A percentile compares a stretch with the other conserved stretches of the same genome.
These are phyloP conservation scores for Chaenodraco wilsoni DNA, from an alignment of 2,797 vertebrate species.

Conservation along the genomic window DNA sequence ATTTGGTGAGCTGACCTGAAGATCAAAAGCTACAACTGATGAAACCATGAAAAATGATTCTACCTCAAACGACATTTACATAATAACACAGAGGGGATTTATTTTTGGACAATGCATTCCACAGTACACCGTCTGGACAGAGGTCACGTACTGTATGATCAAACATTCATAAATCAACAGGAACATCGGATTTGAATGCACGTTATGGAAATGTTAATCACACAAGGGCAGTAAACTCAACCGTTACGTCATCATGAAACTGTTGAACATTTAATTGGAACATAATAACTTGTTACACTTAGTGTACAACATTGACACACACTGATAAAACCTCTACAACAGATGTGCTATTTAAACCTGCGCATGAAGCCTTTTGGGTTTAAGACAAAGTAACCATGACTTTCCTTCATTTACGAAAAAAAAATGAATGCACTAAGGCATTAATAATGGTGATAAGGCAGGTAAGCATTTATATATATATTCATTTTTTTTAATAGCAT, in stretches of 20 bases:
- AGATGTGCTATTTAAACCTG: constrained; percentile 51
- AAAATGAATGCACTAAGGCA: background rate
- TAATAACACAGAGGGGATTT: constrained; percentile 71
- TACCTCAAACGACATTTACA: constrained; percentile 28
- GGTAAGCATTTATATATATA: constrained; percentile 20
- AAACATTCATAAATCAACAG: constrained; percentile 69
- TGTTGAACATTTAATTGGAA: constrained; percentile 72
- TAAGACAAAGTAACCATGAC: constrained; percentile 31
- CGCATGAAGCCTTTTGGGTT: constrained; percentile 15
- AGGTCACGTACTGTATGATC: constrained; percentile 74
- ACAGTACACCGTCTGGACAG: constrained; percentile 72
- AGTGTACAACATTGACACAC: constrained; percentile 75
- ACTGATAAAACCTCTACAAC: constrained; percentile 67
- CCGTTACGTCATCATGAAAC: constrained; percentile 65
- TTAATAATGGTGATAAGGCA: constrained; percentile 37
- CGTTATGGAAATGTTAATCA: constrained; percentile 70
- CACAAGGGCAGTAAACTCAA: constrained; percentile 68
- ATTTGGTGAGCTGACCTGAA: constrained; percentile 26
- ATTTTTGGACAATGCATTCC: constrained; percentile 78
- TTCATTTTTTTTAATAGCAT: constrained; percentile 2
- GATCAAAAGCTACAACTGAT: constrained; percentile 8
- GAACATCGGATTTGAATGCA: constrained; percentile 65
- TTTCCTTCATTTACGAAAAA: constrained; percentile 1
- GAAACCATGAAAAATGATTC: constrained; percentile 5
- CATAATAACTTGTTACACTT: constrained; percentile 71